A percentile compares a stretch with the other conserved stretches of the same genome.
These are phyloP conservation scores for Paraplagusia blochii DNA, from an alignment of 2,113 vertebrate genomes.

Conservation along the genomic window DNA sequence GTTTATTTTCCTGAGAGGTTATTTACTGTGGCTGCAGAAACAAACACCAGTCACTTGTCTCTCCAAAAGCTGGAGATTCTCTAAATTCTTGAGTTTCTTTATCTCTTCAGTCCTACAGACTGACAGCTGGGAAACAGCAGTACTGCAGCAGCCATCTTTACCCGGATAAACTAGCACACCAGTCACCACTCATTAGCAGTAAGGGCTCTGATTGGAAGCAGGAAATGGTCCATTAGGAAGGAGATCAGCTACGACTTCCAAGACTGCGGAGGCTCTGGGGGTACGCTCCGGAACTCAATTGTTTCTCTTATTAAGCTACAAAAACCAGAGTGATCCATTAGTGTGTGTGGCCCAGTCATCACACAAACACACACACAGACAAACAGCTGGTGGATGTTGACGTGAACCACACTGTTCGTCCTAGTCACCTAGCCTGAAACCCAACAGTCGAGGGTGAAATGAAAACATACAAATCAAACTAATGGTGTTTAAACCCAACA, in stretches of 20 bases:
- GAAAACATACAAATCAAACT: neutral
- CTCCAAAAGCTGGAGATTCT: constrained; percentile 20
- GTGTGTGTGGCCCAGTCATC: constrained; percentile 29
- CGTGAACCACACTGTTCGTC: neutral
- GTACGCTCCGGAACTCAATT: neutral
- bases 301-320: neutral
- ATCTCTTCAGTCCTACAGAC: neutral
- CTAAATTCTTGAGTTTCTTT: neutral
- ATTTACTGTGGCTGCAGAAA: neutral
- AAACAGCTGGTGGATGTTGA: constrained; percentile 12
- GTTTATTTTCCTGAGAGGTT: neutral
- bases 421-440: neutral
- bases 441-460: neutral
- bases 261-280: neutral
- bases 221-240: neutral
- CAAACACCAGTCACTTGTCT: neutral
- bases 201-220: neutral
- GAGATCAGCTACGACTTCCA: neutral
- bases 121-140: constrained; percentile 2
- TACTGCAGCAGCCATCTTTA: neutral
- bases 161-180: constrained; percentile 11
- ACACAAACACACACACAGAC: no score
- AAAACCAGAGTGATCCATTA: neutral
- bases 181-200: constrained; percentile 15
- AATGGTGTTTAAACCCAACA: neutral